Evolutionary conservation across 2,888 invertebrate species (phyloP).

Genomic region (Magallana nippona): DNA sequence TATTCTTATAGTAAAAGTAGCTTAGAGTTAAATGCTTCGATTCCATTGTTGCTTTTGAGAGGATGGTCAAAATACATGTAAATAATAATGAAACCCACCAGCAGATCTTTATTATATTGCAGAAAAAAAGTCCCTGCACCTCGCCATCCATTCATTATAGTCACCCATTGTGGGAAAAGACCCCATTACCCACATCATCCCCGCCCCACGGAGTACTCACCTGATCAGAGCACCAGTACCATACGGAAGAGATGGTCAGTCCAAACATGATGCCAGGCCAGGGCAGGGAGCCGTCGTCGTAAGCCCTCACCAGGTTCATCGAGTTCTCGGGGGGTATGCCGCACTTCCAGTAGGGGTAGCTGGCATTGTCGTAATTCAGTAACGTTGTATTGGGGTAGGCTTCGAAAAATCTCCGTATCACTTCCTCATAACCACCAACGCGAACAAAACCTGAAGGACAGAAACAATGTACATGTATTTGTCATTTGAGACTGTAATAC

Average conservation of each 20-base stretch:
- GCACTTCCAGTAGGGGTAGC: conserved; percentile 70
- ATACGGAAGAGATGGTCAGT: conserved; percentile 78
- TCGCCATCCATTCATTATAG: too few species aligned
- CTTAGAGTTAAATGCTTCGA: too few species aligned
- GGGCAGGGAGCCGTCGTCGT: conserved; percentile 75
- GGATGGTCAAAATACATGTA: too few species aligned
- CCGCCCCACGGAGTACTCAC: conserved; percentile 51
- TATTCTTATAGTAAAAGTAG: too few species aligned
- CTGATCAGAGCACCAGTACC: conserved; percentile 80
- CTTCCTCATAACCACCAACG: conserved; percentile 81
- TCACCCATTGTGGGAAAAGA: too few species aligned
- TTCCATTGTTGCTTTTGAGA: too few species aligned
- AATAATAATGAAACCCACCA: too few species aligned
- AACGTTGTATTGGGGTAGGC: conserved; percentile 73
- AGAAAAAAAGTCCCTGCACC: too few species aligned
- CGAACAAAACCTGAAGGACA: conserved; percentile 72
- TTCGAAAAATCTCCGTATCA: conserved; percentile 79
- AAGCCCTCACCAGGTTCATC: conserved; percentile 71
- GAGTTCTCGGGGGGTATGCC: conserved; percentile 75
- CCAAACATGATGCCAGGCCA: conserved; percentile 79
- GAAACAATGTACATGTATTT: too few species aligned
- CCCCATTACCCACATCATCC: too few species aligned
- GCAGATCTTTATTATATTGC: too few species aligned
- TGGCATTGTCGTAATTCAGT: conserved; percentile 60
- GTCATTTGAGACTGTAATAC: too few species aligned